phyloP scores from a whole-genome alignment of 2,888 invertebrate genomes.

The Paralinhomoeus sp. region DNA sequence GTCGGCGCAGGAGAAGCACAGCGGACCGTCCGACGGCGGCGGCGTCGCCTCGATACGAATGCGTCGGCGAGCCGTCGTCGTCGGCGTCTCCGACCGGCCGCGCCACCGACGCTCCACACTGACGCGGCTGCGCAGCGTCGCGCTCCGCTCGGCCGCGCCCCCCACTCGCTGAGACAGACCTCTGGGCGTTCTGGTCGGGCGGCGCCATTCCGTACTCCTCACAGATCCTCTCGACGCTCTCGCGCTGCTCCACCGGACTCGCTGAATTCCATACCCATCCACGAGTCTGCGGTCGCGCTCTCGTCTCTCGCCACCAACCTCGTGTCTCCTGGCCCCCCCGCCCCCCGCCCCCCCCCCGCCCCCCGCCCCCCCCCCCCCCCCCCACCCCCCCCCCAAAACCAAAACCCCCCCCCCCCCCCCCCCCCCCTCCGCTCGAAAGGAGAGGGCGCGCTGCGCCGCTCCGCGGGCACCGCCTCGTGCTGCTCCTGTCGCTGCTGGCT shows the following conservation, averaged over 20 bases:
- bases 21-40: constrained; percentile 12
- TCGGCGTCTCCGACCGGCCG: constrained; percentile 18
- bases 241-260: background rate
- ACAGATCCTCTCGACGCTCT: constrained; percentile 2
- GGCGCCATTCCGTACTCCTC: background rate
- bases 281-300: too few relatives aligned
- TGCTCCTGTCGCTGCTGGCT: background rate
- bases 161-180: too few relatives aligned
- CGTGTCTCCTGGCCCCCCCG: too few relatives aligned
- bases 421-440: background rate
- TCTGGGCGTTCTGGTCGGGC: background rate
- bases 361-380: too few relatives aligned
- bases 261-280: too few relatives aligned
- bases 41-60: constrained; percentile 18
- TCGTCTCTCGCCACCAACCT: too few relatives aligned
- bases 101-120: too few relatives aligned
- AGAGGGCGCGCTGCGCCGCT: background rate
- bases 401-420: too few relatives aligned
- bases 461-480: background rate
- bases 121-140: too few relatives aligned
- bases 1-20: constrained; percentile 21
- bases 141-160: too few relatives aligned
- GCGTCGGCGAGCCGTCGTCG: constrained; percentile 11
- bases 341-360: too few relatives aligned
- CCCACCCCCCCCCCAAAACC: too few relatives aligned